Evolutionary conservation across 2,797 vertebrate genomes (phyloP), one percentile per base, ranked within the genome.

Genomic region (Myotis myotis): DNA sequence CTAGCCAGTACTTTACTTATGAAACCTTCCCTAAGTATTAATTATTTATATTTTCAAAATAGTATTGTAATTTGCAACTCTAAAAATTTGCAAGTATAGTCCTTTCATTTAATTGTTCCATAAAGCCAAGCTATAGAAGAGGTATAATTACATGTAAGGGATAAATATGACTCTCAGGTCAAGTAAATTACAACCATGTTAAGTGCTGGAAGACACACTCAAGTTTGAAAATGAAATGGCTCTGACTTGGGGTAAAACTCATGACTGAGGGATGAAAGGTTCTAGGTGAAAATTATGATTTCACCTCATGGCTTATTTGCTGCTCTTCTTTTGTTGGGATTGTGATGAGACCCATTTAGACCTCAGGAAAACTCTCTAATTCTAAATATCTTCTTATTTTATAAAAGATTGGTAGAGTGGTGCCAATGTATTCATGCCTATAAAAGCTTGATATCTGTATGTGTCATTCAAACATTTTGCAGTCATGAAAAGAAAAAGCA

Each of bases 231-330:
- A 96, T 68, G 89, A 97, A 91, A 94, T 81, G 33, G 25, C 95
- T 33, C 70, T 93, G 28, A 80, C 25, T 94, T 84, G 68, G 19
- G 49, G 53, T 86, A 86, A 74, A 51, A 89, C 93, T 87, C 49
- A 90, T 95, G 96, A 68, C 51, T 95, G n/a, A 95, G 83, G 85
- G 44, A 95, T 0, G 0, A 88, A 96, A 74, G 33, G 93, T 53
- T 94, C 38, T 80, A 93, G 89, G 79, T 92, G 55, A 96, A 98
- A 98, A 96, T 93, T 97, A 96, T 95, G 60, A 96, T 70, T 88
- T 97, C 94, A 91, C 93, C 87, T 96, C 84, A 93, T 79, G 44
- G 94, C 93, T 96, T 97, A 96, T 96, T 94, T 93, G 62, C 53
- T 94, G 33, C 78, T 70, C 53, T 97, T 97, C 93, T 97, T 95